These are phyloP conservation scores for Varanus salvator DNA, from an alignment of 2,113 vertebrate species.

Conservation along the genomic window DNA sequence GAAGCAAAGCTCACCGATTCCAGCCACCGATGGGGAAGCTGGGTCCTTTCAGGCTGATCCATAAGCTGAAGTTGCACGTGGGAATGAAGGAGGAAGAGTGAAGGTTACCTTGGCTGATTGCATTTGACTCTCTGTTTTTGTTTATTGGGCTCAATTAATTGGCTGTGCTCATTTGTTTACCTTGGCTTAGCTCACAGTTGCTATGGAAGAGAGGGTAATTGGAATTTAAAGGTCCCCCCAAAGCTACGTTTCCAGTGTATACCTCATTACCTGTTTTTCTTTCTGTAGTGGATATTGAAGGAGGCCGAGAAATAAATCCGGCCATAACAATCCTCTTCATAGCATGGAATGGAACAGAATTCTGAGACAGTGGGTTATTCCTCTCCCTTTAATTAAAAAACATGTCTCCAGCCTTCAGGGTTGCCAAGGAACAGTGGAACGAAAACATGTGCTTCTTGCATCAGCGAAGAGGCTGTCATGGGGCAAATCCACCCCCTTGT, in stretches of 20 bases:
- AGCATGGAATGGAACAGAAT: background rate
- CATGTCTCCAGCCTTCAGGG: background rate
- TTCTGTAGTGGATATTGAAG: background rate
- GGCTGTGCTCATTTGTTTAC: background rate
- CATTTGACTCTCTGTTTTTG: constrained; percentile 1
- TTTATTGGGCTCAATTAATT: background rate
- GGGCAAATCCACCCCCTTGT: too few species aligned
- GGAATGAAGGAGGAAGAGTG: background rate
- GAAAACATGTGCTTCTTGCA: too few species aligned
- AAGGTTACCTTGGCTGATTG: background rate
- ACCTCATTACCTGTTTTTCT: background rate
- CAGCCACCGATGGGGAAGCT: background rate
- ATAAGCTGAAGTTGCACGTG: background rate
- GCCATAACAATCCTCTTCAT: background rate
- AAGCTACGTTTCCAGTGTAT: background rate
- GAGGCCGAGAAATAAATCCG: too few species aligned
- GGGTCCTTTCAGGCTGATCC: background rate
- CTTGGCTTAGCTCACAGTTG: background rate
- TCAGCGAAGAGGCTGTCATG: background rate
- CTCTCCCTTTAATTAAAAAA: background rate
- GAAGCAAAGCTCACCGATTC: background rate
- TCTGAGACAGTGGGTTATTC: background rate
- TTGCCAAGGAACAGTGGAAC: background rate
- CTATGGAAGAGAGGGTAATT: background rate
- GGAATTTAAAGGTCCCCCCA: background rate